Percentiles rank a stretch among this genome's conserved stretches.
Conservation (phyloP, 2,113 vertebrate species). For the Cyprinodon tularosa region DNA sequence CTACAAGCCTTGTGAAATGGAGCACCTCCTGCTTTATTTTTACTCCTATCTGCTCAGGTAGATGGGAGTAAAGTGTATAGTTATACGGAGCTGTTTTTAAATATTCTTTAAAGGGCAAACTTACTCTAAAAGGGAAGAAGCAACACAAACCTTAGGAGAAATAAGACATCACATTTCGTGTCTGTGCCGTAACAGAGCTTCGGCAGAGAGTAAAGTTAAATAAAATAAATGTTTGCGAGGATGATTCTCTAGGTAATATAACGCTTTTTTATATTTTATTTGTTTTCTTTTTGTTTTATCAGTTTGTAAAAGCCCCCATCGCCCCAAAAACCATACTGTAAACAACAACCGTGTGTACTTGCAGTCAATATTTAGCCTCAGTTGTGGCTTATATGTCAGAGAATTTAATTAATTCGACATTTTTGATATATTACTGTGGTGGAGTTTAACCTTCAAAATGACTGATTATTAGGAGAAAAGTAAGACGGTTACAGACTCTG, state of each 20-base stretch:
- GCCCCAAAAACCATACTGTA: background rate
- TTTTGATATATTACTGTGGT: background rate
- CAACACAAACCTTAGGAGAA: background rate
- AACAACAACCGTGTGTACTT: background rate
- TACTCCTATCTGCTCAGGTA: slow-evolving; percentile 16
- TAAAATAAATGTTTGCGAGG: background rate
- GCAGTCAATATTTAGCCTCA: background rate
- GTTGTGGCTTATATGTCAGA: background rate
- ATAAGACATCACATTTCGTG: background rate
- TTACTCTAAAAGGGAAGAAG: too few relatives aligned
- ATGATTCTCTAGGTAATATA: background rate
- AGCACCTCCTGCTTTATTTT: slow-evolving; percentile 21
- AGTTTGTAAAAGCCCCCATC: too few relatives aligned
- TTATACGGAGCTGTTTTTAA: slow-evolving; percentile 37
- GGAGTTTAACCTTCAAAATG: background rate
- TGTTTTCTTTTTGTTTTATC: background rate
- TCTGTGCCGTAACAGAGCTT: background rate
- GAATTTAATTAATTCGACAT: background rate
- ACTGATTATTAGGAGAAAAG: too few relatives aligned
- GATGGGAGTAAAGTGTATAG: slow-evolving; percentile 39
- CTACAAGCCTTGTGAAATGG: slow-evolving; percentile 26
- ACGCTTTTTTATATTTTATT: background rate
- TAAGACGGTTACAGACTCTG: background rate
- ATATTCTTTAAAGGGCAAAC: background rate
- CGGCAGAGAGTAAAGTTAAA: background rate